These are phyloP conservation scores for Lanius collurio DNA, from an alignment of 2,113 vertebrate species.

Conservation along the genomic window DNA sequence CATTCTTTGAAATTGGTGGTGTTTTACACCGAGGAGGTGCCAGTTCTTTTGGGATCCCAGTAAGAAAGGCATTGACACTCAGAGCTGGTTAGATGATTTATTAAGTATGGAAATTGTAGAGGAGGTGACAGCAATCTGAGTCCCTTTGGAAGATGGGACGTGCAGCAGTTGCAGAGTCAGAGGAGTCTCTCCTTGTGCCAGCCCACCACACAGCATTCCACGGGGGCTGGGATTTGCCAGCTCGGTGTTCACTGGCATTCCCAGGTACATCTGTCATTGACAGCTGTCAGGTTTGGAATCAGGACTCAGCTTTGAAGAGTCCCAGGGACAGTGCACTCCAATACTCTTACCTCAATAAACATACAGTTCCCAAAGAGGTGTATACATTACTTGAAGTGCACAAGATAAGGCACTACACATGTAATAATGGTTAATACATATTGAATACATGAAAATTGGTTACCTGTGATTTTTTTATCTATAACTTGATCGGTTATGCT, in stretches of 20 bases:
- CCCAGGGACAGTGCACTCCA: accelerated
- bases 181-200: accelerated
- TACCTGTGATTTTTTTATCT: neutral
- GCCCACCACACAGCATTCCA: accelerated
- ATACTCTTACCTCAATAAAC: neutral
- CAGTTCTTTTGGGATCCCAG: neutral
- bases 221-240: neutral
- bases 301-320: neutral
- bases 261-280: accelerated
- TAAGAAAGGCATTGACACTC: neutral
- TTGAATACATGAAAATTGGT: neutral
- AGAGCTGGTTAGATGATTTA: neutral
- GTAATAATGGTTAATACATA: neutral
- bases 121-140: neutral
- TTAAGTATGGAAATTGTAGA: neutral
- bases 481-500: neutral
- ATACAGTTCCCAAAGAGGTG: neutral
- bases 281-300: neutral
- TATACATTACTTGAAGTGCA: neutral
- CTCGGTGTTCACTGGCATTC: neutral
- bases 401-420: neutral
- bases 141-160: neutral
- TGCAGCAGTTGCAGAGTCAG: neutral
- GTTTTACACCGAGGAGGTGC: neutral
- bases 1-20: accelerated